Base-by-base conservation (phyloP, 2,797 vertebrate genomes). In the Novumbra hubbsi region DNA sequence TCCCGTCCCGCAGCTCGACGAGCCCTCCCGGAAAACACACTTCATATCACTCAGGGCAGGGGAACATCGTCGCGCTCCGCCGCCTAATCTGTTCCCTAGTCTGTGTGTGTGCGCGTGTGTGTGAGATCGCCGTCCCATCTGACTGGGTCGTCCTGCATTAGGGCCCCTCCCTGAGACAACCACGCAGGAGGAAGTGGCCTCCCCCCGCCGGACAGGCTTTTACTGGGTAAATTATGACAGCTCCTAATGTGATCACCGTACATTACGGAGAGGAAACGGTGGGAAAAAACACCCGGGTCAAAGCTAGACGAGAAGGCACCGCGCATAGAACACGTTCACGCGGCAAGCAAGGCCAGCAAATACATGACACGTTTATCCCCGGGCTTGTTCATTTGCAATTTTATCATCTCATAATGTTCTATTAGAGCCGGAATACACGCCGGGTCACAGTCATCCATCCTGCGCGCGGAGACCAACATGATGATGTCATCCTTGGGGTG, bases 381-480 rank as follows among this genome's bases (percentile, higher is more conserved):
- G 21, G 84, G 80, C 88, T 83, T 87, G 87, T 90, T 91, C 89
- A 91, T 90, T 87, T 86, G 86, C 83, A 91, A 89, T 90, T 91
- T 91, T 90, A 93, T 92, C 90, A 90, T 88, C 89, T 90, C 88
- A 85, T 91, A 91, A 93, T 92, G 90, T 87, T 91, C 90, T 91
- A 82, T 91, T 90, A 90, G 79, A 86, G 87, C 79, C 78, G 83
- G 76, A 88, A 86, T 86, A 85, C 84, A 80, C 81, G 80, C 82
- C 80, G 86, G 87, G 70, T 76, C 74, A 83, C 87, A 84, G 83
- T 83, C 87, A 75, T 89, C 85, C 76, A 83, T 88, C 88, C 88
- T 85, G 34, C 15, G 21, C 9, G 21, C n/a, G 11, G 55, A 60
- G 55, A 60, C 21, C 55, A 60, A 60, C 24, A 60, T 60, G 55